phyloP scores from a whole-genome alignment of 2,888 invertebrate species.

The Sarcophaga caerulescens region DNA sequence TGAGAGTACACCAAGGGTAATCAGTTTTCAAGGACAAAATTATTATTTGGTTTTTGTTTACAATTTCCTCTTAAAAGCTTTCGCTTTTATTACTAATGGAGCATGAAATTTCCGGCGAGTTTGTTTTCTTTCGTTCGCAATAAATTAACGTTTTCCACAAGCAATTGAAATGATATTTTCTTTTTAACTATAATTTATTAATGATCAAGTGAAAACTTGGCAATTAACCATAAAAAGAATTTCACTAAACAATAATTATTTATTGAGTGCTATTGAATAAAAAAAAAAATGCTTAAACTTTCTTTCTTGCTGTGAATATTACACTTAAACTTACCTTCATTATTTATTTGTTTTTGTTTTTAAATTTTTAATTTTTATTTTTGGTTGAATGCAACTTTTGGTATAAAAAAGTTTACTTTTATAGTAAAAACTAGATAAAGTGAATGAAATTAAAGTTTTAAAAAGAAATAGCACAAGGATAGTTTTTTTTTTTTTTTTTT shows the following conservation, averaged over 20 bases:
- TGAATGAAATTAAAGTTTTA: slow-evolving; percentile 6
- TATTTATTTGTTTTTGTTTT: neutral
- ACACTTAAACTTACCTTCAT: slow-evolving; percentile 62
- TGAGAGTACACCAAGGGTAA: too few species aligned
- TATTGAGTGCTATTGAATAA: neutral
- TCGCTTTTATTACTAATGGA: too few species aligned
- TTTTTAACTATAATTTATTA: slow-evolving; percentile 13
- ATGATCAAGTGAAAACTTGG: slow-evolving; percentile 63
- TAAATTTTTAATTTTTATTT: neutral
- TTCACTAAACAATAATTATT: slow-evolving; percentile 42
- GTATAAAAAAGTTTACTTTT: neutral
- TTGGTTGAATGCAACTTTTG: slow-evolving; percentile 8
- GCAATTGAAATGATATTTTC: neutral
- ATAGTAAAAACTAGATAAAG: slow-evolving; percentile 4
- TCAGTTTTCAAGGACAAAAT: too few species aligned
- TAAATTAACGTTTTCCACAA: neutral
- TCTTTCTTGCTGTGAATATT: slow-evolving; percentile 19
- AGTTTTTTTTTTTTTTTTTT: slow-evolving; percentile 4
- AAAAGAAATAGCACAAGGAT: slow-evolving; percentile 34
- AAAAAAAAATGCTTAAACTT: slow-evolving; percentile 21
- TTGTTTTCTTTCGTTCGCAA: too few species aligned
- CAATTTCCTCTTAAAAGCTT: too few species aligned
- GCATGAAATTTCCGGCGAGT: too few species aligned
- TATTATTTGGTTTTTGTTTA: too few species aligned
- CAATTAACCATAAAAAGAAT: slow-evolving; percentile 45